Evolutionary conservation across 2,113 vertebrate species (phyloP).

Genomic region (Calyptomena viridis): DNA sequence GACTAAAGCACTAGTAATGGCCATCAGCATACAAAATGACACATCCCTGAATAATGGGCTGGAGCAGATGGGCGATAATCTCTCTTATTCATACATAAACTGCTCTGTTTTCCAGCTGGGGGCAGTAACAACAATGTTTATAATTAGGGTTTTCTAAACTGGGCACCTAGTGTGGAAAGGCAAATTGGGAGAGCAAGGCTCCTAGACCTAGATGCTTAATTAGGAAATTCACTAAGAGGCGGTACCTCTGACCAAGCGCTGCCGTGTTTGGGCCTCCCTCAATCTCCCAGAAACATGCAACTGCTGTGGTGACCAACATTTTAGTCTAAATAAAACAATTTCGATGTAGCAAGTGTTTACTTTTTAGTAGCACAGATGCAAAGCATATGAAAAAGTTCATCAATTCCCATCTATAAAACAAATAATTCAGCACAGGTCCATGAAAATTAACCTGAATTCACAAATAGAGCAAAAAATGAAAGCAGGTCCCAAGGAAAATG

Average conservation of each 20-base stretch:
- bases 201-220: slow-evolving; percentile 54
- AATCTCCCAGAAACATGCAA: slow-evolving; percentile 36
- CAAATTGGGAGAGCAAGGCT: slow-evolving; percentile 55
- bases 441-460: slow-evolving; percentile 22
- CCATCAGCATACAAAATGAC: slow-evolving; percentile 70
- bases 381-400: background rate
- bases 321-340: slow-evolving; percentile 19
- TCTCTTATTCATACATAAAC: slow-evolving; percentile 70
- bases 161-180: slow-evolving; percentile 62
- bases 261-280: background rate
- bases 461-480: background rate
- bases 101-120: slow-evolving; percentile 77
- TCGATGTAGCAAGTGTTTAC: slow-evolving; percentile 1
- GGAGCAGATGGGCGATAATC: slow-evolving; percentile 78
- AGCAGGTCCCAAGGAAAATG: background rate
- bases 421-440: background rate
- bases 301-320: background rate
- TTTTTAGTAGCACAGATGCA: background rate
- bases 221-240: slow-evolving; percentile 43
- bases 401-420: background rate
- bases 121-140: slow-evolving; percentile 76
- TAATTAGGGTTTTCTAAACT: slow-evolving; percentile 65
- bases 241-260: background rate
- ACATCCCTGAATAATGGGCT: slow-evolving; percentile 69
- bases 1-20: slow-evolving; percentile 55